These are phyloP conservation scores for Atrina japonica DNA, from an alignment of 2,888 invertebrate species.

Conservation along the genomic window DNA sequence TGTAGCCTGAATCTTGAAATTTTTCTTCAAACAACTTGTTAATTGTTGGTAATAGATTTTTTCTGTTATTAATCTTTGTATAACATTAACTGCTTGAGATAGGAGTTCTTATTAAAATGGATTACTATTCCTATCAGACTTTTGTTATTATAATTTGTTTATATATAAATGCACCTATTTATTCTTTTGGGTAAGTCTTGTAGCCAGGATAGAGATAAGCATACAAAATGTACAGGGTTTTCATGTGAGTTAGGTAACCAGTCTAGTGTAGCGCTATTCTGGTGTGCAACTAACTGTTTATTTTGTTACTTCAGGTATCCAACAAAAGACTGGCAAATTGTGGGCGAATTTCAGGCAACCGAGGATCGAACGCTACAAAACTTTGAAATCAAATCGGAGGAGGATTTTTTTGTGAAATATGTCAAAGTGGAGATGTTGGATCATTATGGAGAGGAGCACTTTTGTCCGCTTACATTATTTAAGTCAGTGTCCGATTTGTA, in stretches of 20 bases:
- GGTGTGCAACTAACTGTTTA: too few relatives aligned
- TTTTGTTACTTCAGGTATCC: conserved; percentile 65
- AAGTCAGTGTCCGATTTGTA: conserved; percentile 68
- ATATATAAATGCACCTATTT: too few relatives aligned
- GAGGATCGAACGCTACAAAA: conserved; percentile 93
- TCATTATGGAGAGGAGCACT: conserved; percentile 98
- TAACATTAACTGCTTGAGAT: too few relatives aligned
- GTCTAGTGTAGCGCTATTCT: background rate
- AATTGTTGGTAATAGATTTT: too few relatives aligned
- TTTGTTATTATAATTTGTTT: too few relatives aligned
- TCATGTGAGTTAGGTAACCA: background rate
- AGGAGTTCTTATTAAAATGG: too few relatives aligned
- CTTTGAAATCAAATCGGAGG: conserved; percentile 84
- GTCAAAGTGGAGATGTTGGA: conserved; percentile 89
- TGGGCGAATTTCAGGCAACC: conserved; percentile 93
- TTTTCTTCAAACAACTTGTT: too few relatives aligned
- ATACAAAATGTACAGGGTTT: background rate
- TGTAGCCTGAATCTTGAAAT: too few relatives aligned
- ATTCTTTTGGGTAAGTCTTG: too few relatives aligned
- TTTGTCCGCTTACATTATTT: conserved; percentile 97
- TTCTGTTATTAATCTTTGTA: too few relatives aligned
- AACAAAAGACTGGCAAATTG: conserved; percentile 91
- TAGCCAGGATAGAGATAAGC: background rate
- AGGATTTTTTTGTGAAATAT: conserved; percentile 71
- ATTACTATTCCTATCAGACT: too few relatives aligned